A percentile compares a stretch with the other conserved stretches of the same genome.
Conservation (phyloP, 2,113 vertebrate species). For the Xenotilapia flavipinnis region DNA sequence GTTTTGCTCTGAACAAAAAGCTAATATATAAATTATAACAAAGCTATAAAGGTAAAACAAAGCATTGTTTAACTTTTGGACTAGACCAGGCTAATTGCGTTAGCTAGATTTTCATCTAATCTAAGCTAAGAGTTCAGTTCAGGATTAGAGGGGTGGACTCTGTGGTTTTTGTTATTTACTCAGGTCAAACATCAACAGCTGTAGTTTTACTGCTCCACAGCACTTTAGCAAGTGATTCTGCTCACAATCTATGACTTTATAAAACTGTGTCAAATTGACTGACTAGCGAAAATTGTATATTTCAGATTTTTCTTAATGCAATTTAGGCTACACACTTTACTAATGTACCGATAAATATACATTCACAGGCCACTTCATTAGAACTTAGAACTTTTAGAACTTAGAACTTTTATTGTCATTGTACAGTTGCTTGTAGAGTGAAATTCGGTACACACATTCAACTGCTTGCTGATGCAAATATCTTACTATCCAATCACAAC, state of each 20-base stretch:
- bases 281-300: background rate
- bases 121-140: background rate
- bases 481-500: background rate
- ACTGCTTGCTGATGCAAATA: background rate
- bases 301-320: background rate
- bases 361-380: background rate
- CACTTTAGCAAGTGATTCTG: background rate
- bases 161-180: background rate
- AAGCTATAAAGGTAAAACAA: background rate
- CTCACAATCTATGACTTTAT: background rate
- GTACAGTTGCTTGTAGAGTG: rapidly evolving
- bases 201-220: background rate
- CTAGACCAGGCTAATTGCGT: background rate
- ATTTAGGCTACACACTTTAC: background rate
- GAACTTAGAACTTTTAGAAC: background rate
- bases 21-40: background rate
- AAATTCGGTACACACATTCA: background rate
- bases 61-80: background rate
- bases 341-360: background rate
- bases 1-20: background rate
- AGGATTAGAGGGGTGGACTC: background rate
- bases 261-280: background rate
- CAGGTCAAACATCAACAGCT: background rate
- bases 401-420: background rate
- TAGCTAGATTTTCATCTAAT: background rate